Evolutionary conservation across 2,888 invertebrate species (phyloP).

Genomic region (Bombylius discolor): DNA sequence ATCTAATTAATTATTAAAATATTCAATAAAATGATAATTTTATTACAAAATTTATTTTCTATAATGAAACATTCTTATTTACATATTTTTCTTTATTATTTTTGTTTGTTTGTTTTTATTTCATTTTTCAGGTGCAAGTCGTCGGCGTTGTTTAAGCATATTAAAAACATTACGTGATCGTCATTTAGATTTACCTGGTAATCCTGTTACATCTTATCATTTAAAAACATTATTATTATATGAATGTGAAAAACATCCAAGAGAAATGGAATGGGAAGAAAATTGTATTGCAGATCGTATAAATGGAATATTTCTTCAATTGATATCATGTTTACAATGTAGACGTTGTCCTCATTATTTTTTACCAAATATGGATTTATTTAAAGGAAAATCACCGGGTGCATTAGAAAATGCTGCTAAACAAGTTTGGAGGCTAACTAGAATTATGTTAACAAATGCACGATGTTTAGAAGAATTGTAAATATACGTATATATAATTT

Average conservation of each 20-base stretch:
- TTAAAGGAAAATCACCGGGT: conserved; percentile 83
- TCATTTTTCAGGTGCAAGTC: conserved; percentile 48
- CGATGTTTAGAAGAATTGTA: conserved; percentile 83
- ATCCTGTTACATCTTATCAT: conserved; percentile 85
- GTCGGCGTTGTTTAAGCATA: conserved; percentile 76
- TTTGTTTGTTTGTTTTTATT: background rate
- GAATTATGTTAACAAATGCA: conserved; percentile 85
- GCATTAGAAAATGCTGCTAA: conserved; percentile 87
- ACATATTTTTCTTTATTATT: background rate
- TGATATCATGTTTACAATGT: conserved; percentile 92
- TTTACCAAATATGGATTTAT: conserved; percentile 83
- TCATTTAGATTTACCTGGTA: conserved; percentile 76
- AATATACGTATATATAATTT: conserved; percentile 20
- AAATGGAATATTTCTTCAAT: conserved; percentile 85
- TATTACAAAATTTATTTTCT: background rate
- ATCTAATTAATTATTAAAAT: too few species aligned
- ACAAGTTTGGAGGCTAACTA: conserved; percentile 82
- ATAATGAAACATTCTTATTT: background rate
- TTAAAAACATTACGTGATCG: conserved; percentile 83
- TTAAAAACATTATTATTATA: conserved; percentile 81
- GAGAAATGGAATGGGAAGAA: conserved; percentile 92
- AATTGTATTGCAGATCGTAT: conserved; percentile 81
- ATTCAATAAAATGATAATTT: too few species aligned
- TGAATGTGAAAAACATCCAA: conserved; percentile 93
- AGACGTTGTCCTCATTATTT: conserved; percentile 93